Evolutionary conservation across 2,113 vertebrate species (phyloP).

Genomic region (Xyliphius kryptos): DNA sequence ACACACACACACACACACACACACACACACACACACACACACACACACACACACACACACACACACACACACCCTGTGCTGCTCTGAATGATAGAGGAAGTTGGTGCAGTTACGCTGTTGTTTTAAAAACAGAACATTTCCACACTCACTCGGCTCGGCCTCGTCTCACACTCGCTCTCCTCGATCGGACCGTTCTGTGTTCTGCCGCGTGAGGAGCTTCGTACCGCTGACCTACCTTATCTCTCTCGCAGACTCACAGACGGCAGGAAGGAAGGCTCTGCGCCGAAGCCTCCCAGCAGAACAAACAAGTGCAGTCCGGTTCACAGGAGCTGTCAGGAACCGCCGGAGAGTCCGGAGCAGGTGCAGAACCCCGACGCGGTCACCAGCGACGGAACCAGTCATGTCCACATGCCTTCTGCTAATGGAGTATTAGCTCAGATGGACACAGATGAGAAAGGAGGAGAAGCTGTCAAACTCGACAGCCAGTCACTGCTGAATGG

Average conservation of each 20-base stretch:
- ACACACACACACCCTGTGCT: conserved; percentile 30
- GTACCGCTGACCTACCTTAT: background rate
- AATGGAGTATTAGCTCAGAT: conserved; percentile 59
- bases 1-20: conserved; percentile 17
- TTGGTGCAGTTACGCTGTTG: conserved; percentile 45
- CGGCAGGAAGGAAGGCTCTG: conserved; percentile 50
- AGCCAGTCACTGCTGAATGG: conserved; percentile 55
- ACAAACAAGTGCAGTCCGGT: conserved; percentile 51
- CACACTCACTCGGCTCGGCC: background rate
- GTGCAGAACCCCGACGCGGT: background rate
- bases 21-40: conserved; percentile 20
- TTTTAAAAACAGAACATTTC: conserved; percentile 51
- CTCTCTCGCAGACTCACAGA: conserved; percentile 39
- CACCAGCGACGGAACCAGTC: conserved; percentile 12
- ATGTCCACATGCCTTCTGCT: conserved; percentile 47
- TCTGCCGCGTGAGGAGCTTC: background rate
- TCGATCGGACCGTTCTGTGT: no score
- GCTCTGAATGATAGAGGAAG: conserved; percentile 43
- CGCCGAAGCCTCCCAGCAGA: conserved; percentile 51
- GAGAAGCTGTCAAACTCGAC: conserved; percentile 16
- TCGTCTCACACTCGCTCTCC: background rate
- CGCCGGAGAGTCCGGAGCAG: conserved; percentile 35
- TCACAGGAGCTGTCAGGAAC: conserved; percentile 42
- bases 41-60: conserved; percentile 30
- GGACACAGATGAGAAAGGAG: conserved; percentile 37